Evolutionary conservation across 2,113 vertebrate genomes (phyloP).

Genomic region (Sylvietta virens): DNA sequence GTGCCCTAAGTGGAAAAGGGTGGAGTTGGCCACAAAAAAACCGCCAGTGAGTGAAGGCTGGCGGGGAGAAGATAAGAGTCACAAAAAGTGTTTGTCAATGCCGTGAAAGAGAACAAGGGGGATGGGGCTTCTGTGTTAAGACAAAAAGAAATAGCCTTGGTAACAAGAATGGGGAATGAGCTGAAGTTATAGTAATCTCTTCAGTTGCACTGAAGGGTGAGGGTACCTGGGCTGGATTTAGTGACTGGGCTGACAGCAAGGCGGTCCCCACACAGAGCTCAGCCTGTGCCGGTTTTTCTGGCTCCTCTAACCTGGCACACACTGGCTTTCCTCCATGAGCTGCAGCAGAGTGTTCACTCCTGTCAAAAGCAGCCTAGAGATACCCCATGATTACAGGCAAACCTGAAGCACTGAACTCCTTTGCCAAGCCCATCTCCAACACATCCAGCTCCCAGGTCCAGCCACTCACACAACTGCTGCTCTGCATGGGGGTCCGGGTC

Average conservation of each 20-base stretch:
- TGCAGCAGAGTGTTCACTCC: background rate
- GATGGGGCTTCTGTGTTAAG: background rate
- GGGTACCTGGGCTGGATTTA: background rate
- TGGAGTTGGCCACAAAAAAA: slow-evolving; percentile 54
- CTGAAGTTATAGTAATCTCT: background rate
- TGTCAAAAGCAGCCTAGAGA: background rate
- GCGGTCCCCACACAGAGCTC: background rate
- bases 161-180: background rate
- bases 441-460: background rate
- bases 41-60: slow-evolving; percentile 35
- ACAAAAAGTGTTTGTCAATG: background rate
- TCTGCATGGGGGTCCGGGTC: background rate
- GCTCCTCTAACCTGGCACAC: background rate
- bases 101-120: background rate
- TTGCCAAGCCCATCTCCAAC: background rate
- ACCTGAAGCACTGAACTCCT: background rate
- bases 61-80: slow-evolving; percentile 25
- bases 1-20: slow-evolving; percentile 30
- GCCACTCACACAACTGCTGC: background rate
- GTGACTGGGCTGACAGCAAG: background rate
- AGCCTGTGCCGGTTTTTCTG: background rate
- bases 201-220: background rate
- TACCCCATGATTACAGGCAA: background rate
- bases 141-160: background rate
- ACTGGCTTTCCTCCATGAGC: background rate